Evolutionary conservation across 2,113 vertebrate species (phyloP).

Genomic region (Pangasianodon gigas): DNA sequence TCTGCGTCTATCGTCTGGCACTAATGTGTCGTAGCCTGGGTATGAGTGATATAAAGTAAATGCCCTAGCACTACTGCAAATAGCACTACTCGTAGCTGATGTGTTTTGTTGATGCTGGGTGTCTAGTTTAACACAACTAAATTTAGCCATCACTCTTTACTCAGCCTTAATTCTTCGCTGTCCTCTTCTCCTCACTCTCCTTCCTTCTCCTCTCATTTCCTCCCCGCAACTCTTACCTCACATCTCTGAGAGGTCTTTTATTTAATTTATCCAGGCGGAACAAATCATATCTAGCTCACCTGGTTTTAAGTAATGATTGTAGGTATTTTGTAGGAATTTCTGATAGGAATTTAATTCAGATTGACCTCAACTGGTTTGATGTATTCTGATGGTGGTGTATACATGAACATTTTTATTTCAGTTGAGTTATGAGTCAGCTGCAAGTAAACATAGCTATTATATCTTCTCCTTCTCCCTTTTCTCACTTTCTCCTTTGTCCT

Average conservation of each 20-base stretch:
- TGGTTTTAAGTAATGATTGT: not conserved
- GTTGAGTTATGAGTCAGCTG: not conserved
- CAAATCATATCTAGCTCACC: not conserved
- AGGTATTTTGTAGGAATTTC: not conserved
- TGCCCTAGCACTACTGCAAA: slow-evolving; percentile 17
- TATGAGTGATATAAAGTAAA: not conserved
- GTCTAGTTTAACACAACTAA: too few relatives aligned
- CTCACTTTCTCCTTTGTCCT: slow-evolving; percentile 12
- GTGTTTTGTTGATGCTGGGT: not conserved
- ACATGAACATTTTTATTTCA: slow-evolving; percentile 29
- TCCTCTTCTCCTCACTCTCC: too few relatives aligned
- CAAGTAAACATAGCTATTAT: not conserved
- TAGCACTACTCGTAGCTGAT: slow-evolving; percentile 22
- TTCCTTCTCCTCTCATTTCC: not conserved
- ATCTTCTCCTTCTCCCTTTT: slow-evolving; percentile 48
- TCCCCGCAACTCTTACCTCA: not conserved
- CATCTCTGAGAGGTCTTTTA: not conserved
- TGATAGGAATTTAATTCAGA: not conserved
- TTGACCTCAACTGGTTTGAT: not conserved
- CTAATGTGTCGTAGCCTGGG: not conserved
- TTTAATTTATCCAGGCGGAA: not conserved
- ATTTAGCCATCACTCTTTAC: too few relatives aligned
- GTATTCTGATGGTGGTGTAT: not conserved
- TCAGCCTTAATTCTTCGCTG: too few relatives aligned
- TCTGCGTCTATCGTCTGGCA: not conserved